Evolutionary conservation across 2,797 vertebrate species (phyloP).

Genomic region (Botia kubotai): DNA sequence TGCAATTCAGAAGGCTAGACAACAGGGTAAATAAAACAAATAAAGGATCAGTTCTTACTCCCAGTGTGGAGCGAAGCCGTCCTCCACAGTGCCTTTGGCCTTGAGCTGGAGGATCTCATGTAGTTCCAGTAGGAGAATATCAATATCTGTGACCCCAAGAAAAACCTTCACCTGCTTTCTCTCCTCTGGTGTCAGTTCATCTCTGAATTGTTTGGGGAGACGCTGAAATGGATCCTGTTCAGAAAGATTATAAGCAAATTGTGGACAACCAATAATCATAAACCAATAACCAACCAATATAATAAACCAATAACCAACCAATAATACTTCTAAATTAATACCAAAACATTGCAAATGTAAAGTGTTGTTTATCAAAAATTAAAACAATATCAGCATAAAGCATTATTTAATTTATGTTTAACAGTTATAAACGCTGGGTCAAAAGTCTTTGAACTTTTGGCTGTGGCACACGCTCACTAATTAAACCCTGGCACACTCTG

Average conservation of each 20-base stretch:
- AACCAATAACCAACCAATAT: no score
- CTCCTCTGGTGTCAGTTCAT: slow-evolving; percentile 63
- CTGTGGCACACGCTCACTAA: slow-evolving; percentile 28
- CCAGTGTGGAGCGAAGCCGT: slow-evolving; percentile 68
- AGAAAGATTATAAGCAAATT: neutral
- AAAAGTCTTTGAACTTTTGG: slow-evolving; percentile 31
- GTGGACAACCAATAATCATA: no score
- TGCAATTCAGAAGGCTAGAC: neutral
- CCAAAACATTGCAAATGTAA: neutral
- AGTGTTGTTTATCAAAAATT: no score
- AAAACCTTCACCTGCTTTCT: slow-evolving; percentile 67
- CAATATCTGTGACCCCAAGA: slow-evolving; percentile 69
- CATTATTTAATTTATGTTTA: neutral
- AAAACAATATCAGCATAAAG: neutral
- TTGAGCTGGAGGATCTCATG: slow-evolving; percentile 80
- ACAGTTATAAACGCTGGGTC: slow-evolving; percentile 22
- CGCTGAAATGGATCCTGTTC: slow-evolving; percentile 75
- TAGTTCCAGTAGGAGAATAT: slow-evolving; percentile 74
- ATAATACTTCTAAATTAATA: neutral
- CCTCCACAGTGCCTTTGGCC: slow-evolving; percentile 55
- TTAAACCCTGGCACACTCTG: slow-evolving; percentile 50
- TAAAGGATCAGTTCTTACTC: slow-evolving; percentile 70
- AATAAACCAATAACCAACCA: no score
- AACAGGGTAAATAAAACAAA: neutral
- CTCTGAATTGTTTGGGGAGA: slow-evolving; percentile 64